Evolutionary conservation across 2,113 vertebrate genomes (phyloP).

Genomic region (Phylloscopus trochilus): DNA sequence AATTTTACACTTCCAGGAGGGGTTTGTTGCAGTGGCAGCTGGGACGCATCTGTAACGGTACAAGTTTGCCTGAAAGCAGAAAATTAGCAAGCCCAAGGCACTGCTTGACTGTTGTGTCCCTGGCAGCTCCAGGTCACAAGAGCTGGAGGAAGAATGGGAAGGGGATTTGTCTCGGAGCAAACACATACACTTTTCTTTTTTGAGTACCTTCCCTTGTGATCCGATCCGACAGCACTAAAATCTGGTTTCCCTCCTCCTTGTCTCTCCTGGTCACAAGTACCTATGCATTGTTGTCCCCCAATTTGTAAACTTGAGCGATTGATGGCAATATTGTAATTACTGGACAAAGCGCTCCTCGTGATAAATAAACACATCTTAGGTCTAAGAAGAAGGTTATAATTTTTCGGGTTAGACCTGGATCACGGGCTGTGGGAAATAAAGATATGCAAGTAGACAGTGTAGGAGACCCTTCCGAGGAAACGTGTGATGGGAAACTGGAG

Average conservation of each 20-base stretch:
- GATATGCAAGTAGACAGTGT: background rate
- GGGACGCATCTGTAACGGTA: slow-evolving; percentile 94
- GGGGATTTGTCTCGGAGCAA: slow-evolving; percentile 27
- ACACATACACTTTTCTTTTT: background rate
- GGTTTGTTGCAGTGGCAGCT: slow-evolving; percentile 80
- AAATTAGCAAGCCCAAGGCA: slow-evolving; percentile 71
- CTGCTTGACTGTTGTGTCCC: slow-evolving; percentile 66
- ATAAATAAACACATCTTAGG: background rate
- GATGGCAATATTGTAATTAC: background rate
- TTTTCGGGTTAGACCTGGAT: background rate
- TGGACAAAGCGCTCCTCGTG: background rate
- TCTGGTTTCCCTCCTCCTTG: background rate
- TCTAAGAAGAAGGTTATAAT: background rate
- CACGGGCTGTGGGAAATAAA: background rate
- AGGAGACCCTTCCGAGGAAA: background rate
- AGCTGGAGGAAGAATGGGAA: slow-evolving; percentile 57
- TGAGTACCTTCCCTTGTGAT: background rate
- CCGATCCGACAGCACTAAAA: background rate
- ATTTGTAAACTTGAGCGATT: background rate
- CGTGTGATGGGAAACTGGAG: background rate
- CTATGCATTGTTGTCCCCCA: background rate
- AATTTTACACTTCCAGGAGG: slow-evolving; percentile 85
- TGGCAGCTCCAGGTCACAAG: slow-evolving; percentile 27
- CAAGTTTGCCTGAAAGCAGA: slow-evolving; percentile 79
- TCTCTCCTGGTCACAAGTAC: background rate